These are phyloP conservation scores for Pissodes strobi DNA, from an alignment of 1,140 invertebrate species.

Conservation along the genomic window DNA sequence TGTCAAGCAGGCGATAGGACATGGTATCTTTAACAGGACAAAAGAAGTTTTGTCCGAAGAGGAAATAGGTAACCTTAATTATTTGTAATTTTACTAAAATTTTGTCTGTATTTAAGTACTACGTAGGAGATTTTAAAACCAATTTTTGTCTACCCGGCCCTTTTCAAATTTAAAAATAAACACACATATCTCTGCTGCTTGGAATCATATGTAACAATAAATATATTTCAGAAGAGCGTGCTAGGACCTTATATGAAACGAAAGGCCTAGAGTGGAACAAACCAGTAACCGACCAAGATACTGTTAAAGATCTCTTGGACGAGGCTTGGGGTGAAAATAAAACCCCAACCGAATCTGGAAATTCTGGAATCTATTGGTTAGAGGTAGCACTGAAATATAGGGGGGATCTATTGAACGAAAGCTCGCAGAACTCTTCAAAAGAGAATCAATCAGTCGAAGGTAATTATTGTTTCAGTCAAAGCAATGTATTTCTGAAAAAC, in stretches of 20 bases:
- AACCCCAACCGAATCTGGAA: too few relatives aligned
- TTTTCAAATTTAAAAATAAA: too few relatives aligned
- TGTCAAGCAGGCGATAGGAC: background rate
- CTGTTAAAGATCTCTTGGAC: background rate
- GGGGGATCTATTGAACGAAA: too few relatives aligned
- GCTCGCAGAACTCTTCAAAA: background rate
- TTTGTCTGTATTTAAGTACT: too few relatives aligned
- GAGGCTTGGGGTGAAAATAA: too few relatives aligned
- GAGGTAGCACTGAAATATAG: too few relatives aligned
- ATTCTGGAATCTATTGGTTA: too few relatives aligned
- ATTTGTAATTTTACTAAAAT: too few relatives aligned
- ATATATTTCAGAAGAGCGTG: background rate
- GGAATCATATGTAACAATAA: background rate
- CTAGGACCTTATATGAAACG: background rate
- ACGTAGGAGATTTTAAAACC: background rate
- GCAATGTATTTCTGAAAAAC: too few relatives aligned
- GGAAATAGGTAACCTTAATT: background rate
- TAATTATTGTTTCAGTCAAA: background rate
- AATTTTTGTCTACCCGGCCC: background rate
- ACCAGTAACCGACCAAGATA: background rate
- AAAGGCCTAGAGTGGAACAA: background rate
- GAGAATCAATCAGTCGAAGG: background rate
- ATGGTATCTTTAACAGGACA: background rate
- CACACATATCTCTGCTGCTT: too few relatives aligned
- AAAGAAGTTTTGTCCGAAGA: background rate